These are phyloP conservation scores for Pherbina coryleti DNA, from an alignment of 2,888 invertebrate genomes.

Conservation along the genomic window DNA sequence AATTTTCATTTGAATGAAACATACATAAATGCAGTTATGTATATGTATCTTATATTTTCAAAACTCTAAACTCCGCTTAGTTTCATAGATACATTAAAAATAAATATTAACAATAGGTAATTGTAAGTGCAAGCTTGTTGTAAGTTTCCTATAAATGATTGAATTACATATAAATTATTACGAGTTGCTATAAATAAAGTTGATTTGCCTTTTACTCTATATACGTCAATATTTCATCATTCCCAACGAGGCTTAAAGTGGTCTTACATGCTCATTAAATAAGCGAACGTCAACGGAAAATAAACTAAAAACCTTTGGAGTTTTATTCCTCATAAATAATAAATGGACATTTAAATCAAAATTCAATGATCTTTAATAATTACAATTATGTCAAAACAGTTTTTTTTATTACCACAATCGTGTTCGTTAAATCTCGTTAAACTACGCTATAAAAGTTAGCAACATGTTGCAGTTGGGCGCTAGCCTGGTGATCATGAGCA, in stretches of 20 bases:
- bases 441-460: slow-evolving; percentile 23
- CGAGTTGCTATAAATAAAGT: not conserved
- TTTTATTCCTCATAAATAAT: slow-evolving; percentile 29
- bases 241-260: not conserved
- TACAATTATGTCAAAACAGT: not conserved
- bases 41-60: too few species aligned
- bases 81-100: too few species aligned
- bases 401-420: not conserved
- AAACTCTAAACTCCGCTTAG: too few species aligned
- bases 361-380: slow-evolving; percentile 4
- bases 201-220: slow-evolving; percentile 2
- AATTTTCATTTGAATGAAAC: too few species aligned
- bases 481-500: not conserved
- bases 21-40: too few species aligned
- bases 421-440: slow-evolving; percentile 9
- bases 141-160: too few species aligned
- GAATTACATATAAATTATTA: too few species aligned
- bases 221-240: slow-evolving; percentile 21
- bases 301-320: not conserved
- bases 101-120: too few species aligned
- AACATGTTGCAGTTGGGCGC: slow-evolving; percentile 22
- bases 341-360: slow-evolving; percentile 18
- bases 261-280: not conserved
- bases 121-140: too few species aligned
- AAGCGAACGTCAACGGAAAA: not conserved